Conservation (phyloP, 1,140 invertebrate species). For the Pseudoatta argentina region DNA sequence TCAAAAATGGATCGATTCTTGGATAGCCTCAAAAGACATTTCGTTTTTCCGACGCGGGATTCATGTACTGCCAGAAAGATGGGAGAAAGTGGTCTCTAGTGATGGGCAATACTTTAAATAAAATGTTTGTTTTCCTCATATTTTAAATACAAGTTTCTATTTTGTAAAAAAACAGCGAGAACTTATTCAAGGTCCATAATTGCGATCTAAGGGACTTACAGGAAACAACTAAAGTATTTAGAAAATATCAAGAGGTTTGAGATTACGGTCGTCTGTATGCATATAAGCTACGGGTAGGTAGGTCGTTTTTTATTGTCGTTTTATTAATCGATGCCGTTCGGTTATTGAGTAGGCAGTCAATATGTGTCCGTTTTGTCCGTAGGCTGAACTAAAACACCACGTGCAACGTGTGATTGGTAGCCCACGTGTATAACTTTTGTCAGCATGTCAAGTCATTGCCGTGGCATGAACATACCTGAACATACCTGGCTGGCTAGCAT, state of each 20-base stretch:
- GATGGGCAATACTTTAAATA: no score
- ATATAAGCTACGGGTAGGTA: conserved; percentile 33
- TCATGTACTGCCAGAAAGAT: no score
- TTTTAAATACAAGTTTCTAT: no score
- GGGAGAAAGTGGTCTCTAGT: no score
- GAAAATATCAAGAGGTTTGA: neutral
- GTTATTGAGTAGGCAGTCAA: conserved; percentile 68
- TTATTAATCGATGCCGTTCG: conserved; percentile 73
- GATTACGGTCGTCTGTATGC: conserved; percentile 35
- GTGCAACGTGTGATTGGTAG: conserved; percentile 55
- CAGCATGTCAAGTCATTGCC: conserved; percentile 34
- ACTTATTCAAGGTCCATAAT: no score
- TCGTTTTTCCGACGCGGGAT: no score
- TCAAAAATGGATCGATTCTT: no score
- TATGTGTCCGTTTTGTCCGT: conserved; percentile 27
- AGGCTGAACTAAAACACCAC: conserved; percentile 60
- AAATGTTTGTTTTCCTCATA: no score
- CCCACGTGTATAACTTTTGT: conserved; percentile 70
- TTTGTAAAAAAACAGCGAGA: no score
- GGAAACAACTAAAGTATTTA: neutral
- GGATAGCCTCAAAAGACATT: no score
- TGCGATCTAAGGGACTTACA: neutral
- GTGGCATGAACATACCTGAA: conserved; percentile 2
- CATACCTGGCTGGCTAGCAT: neutral
- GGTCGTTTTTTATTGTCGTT: conserved; percentile 74